Conservation (phyloP, 2,888 invertebrate genomes). For the Kryphioiulus occultus region DNA sequence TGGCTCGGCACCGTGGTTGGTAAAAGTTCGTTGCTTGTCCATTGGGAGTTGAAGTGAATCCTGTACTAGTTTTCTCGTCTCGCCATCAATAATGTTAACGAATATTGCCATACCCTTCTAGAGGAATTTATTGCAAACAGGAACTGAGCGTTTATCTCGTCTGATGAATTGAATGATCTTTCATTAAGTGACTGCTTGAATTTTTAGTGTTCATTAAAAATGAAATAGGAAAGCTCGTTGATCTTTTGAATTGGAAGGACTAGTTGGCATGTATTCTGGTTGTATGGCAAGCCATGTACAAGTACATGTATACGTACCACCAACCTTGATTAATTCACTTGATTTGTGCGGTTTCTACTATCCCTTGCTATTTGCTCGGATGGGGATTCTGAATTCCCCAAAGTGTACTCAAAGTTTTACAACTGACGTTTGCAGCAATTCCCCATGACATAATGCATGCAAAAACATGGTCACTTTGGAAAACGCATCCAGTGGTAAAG, state of each 20-base stretch:
- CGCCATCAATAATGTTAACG: neutral
- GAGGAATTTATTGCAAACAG: neutral
- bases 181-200: neutral
- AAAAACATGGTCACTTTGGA: neutral
- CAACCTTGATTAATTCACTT: neutral
- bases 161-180: neutral
- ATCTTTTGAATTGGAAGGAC: neutral
- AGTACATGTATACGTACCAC: too few relatives aligned
- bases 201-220: neutral
- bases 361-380: neutral
- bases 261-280: neutral
- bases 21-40: neutral
- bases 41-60: conserved; percentile 17
- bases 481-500: neutral
- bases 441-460: neutral
- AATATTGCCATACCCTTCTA: neutral
- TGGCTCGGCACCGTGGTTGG: neutral
- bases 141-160: neutral
- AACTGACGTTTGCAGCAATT: neutral
- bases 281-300: neutral
- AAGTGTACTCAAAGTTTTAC: neutral
- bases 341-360: neutral
- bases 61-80: neutral
- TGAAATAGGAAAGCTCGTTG: neutral
- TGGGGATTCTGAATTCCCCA: neutral